Base-by-base conservation (phyloP, 2,113 vertebrate genomes). In the Strigops habroptila region DNA sequence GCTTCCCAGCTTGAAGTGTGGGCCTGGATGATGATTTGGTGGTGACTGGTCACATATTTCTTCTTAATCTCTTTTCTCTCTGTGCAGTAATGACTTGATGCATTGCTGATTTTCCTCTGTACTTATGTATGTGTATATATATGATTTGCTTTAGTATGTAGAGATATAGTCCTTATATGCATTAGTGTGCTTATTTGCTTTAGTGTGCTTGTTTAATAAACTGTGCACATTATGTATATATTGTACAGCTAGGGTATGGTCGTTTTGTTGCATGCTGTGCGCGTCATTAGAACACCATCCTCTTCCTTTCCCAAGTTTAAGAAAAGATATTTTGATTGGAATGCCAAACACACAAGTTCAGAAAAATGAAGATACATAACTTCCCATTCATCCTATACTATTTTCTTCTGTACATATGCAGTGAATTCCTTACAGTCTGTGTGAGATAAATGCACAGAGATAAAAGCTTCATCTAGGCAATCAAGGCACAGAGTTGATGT, bases 301-400 rank as follows among this genome's bases (percentile, higher is more conserved):
- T 49, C 24, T 76, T 60, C 43, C 52, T 17, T n/a, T 79, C 49
- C 21, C 15, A 48, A 5, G 14, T 62, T 43, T 25, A 12, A 64
- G 52, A 41, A 71, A 12, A 15, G 18, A 1, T 12, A 3, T 70
- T 74, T 52, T 62, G 65, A 10, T 80, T 60, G 48, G 28, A 27
- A 30, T 33, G 53, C 19, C 35, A 74, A 51, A 30, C 37, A 14
- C 37, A 37, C 7, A 63, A 59, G 35, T 35, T 73, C 25, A 82
- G 75, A 27, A 63, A 0, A 39, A 27, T 48, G 28, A 33, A 51
- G 65, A 16, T 55, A 4, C 1, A 0, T 22, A 46, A n/a, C 15
- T 77, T 39, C 8, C 59, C 2, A 1, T 67, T 84, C 55, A 39
- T 53, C 51, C 53, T 17, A 1, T 12, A 0, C 5, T 77, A 21